Base-by-base conservation (phyloP, 2,888 invertebrate species). In the Hyposoter didymator region DNA sequence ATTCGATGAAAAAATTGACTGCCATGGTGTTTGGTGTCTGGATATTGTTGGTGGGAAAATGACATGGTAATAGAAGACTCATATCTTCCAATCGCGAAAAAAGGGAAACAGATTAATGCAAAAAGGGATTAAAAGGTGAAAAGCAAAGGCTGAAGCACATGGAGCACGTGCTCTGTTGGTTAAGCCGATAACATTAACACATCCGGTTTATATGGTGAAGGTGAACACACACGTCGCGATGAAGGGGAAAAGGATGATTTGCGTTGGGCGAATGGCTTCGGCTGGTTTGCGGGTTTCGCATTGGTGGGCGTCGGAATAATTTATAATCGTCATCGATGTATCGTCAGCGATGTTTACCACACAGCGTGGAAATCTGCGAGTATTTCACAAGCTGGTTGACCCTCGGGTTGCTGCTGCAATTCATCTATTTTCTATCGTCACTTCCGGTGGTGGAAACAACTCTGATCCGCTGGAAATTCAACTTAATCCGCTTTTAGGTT, bases 101-200 rank as follows among this genome's bases (percentile, higher is more conserved):
- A 64, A 70, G 70, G 35, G 59, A 64, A 45, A 8, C 22, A 14
- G 2, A 43, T 7, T 45, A 45, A 49, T 35, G 43, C 28, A 59
- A 52, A 52, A 43, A 52, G 19, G 62, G 49, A 12, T 55, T 64
- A 6, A 14, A 28, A 59, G 14, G 59, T 22, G 28, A 59, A 28
- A 59, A 28, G 28, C 5, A 14, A 28, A 1, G 28, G 1, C 14
- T 28, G n/a, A n/a, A n/a, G 62, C 69, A 67, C 12, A 39, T 22
- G 39, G 39, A 64, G 14, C 17, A 52, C 59, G 47, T 67, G 39
- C 39, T 52, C 64, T 64, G 14, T 4, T 62, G 47, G 72, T 76
- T 73, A 76, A 84, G 66, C 79, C 76, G 73, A 81, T 72, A 73
- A 81, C 78, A 81, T 84, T 84, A 84, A 81, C 67, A 22, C 39